Conservation (phyloP, 2,797 vertebrate species). For the Chaunax sp. region DNA sequence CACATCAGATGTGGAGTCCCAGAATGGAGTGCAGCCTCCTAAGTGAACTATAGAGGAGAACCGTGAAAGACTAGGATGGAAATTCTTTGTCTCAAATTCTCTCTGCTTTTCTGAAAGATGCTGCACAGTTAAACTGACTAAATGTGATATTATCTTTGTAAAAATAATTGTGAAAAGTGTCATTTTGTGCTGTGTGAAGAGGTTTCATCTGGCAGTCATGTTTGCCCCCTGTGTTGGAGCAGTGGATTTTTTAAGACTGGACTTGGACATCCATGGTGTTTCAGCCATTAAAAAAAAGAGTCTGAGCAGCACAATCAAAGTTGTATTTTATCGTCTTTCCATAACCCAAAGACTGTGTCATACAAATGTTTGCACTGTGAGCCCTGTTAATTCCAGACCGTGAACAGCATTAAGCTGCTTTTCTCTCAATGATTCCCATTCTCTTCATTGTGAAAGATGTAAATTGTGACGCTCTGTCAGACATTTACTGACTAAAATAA, state of each 20-base stretch:
- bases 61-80: conserved; percentile 35
- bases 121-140: conserved; percentile 38
- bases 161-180: conserved; percentile 67
- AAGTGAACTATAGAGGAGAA: conserved; percentile 70
- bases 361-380: conserved; percentile 69
- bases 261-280: conserved; percentile 37
- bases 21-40: conserved; percentile 94
- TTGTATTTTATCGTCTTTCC: conserved; percentile 41
- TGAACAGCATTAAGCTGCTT: conserved; percentile 47
- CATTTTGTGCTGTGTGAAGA: conserved; percentile 62
- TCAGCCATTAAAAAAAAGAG: conserved; percentile 8
- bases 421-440: conserved; percentile 55
- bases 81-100: conserved; percentile 38
- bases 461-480: conserved; percentile 62
- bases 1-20: conserved; percentile 87
- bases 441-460: conserved; percentile 60
- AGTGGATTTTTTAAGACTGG: conserved; percentile 36
- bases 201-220: conserved; percentile 35
- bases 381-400: conserved; percentile 35
- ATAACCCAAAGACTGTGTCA: conserved; percentile 53
- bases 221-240: conserved; percentile 43
- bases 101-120: conserved; percentile 45
- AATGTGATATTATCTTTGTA: conserved; percentile 60
- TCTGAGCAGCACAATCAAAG: conserved; percentile 46
- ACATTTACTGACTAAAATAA: conserved; percentile 72